Evolutionary conservation across 2,888 invertebrate species (phyloP).

Genomic region (Cheilosia vulpina): DNA sequence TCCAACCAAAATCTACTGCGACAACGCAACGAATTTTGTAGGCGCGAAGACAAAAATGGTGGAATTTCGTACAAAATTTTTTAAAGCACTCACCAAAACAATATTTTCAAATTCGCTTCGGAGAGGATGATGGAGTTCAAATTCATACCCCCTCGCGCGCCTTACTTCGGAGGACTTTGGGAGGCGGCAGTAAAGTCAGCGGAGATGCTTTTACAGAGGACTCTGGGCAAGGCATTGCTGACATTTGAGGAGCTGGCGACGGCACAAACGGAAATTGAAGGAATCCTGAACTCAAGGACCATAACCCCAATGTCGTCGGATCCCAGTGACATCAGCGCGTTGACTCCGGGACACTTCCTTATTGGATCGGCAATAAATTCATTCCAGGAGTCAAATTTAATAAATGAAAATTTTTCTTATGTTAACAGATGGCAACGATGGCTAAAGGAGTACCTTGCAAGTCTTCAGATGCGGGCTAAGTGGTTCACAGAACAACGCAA

Average conservation of each 20-base stretch:
- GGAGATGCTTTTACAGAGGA: neutral
- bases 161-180: neutral
- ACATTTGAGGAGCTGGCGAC: neutral
- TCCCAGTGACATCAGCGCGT: neutral
- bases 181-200: neutral
- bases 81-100: no score
- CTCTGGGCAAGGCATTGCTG: neutral
- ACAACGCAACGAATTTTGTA: no score
- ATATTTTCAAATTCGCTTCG: no score
- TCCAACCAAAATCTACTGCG: no score
- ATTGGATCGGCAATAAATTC: neutral
- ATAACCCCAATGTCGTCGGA: slow-evolving; percentile 1
- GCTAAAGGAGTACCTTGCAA: neutral
- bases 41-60: no score
- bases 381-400: neutral
- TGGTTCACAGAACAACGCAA: no score
- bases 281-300: neutral
- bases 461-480: neutral
- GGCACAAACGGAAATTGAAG: neutral
- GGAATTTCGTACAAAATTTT: no score
- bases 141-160: neutral
- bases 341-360: slow-evolving; percentile 5
- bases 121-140: no score
- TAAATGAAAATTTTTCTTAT: neutral
- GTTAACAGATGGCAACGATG: neutral